A percentile compares a stretch with the other conserved stretches of the same genome.
phyloP scores from a whole-genome alignment of 2,888 invertebrate genomes.

The Drosophila nigricruria region DNA sequence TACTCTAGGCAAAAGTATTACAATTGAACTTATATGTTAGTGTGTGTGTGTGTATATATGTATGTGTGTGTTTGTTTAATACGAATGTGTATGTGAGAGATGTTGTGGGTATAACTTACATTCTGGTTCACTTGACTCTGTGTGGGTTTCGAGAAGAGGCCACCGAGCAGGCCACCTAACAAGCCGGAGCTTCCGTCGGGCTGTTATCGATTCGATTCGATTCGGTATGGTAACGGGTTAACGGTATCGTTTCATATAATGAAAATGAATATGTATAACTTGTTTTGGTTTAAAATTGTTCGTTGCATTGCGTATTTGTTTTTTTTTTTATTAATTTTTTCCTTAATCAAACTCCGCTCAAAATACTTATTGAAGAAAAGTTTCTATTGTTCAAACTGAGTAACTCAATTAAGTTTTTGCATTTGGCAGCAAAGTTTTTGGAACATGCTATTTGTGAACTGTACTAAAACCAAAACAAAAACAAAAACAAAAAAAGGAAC shows the following conservation, averaged over 20 bases:
- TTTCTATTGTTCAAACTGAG: constrained; percentile 40
- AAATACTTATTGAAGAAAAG: constrained; percentile 42
- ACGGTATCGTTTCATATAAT: constrained; percentile 72
- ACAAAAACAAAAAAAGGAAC: constrained; percentile 10
- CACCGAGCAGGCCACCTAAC: constrained; percentile 85
- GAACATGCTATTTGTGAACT: constrained; percentile 69
- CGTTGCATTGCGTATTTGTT: constrained; percentile 64
- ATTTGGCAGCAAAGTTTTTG: constrained; percentile 54
- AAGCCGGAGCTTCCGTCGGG: constrained; percentile 84
- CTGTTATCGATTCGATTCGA: constrained; percentile 66
- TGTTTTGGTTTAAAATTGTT: constrained; percentile 81
- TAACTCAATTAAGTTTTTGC: constrained; percentile 54
- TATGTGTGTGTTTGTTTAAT: constrained; percentile 34
- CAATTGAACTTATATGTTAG: constrained; percentile 46
- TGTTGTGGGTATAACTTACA: constrained; percentile 83
- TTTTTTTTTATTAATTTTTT: constrained; percentile 16
- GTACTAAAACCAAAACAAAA: constrained; percentile 29
- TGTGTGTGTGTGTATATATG: constrained; percentile 32
- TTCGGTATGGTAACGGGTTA: constrained; percentile 67
- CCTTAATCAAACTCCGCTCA: constrained; percentile 64
- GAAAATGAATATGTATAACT: constrained; percentile 79
- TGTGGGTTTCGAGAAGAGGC: constrained; percentile 85
- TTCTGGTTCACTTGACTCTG: constrained; percentile 84
- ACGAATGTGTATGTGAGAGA: constrained; percentile 64
- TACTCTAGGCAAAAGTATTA: constrained; percentile 55